phyloP scores from a whole-genome alignment of 2,797 vertebrate species.

The Schizothorax lantsangensis region DNA sequence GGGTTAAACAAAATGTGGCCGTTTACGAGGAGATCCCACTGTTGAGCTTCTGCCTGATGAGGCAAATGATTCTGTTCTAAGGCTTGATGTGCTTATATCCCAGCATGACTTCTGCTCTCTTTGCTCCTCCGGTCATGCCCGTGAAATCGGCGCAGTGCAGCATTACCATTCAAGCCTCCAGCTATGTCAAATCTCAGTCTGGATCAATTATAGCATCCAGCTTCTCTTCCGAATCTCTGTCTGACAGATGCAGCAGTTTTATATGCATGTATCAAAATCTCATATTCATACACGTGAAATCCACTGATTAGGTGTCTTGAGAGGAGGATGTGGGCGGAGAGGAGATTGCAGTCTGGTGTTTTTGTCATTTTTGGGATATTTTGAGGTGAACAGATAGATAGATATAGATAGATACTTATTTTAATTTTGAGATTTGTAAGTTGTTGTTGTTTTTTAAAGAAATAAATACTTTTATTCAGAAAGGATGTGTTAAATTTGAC shows the following conservation, averaged over 20 bases:
- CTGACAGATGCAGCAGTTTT: slow-evolving; percentile 29
- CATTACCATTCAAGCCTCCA: slow-evolving; percentile 62
- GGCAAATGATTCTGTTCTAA: slow-evolving; percentile 77
- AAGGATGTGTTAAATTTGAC: neutral
- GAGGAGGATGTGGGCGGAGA: neutral
- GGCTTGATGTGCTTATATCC: slow-evolving; percentile 74
- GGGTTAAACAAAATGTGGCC: slow-evolving; percentile 56
- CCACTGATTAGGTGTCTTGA: slow-evolving; percentile 36
- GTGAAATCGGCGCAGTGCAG: slow-evolving; percentile 32
- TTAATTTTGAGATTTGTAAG: neutral
- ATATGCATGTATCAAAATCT: slow-evolving; percentile 38
- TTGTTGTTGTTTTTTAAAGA: neutral
- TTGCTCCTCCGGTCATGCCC: slow-evolving; percentile 63
- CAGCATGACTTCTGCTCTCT: slow-evolving; percentile 71
- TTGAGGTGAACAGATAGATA: neutral
- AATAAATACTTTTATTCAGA: neutral
- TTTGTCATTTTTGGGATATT: slow-evolving; percentile 6
- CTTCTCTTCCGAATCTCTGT: slow-evolving; percentile 35
- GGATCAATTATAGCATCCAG: slow-evolving; percentile 30
- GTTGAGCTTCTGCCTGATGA: slow-evolving; percentile 66
- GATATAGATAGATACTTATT: neutral
- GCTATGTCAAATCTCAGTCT: slow-evolving; percentile 40
- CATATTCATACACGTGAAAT: slow-evolving; percentile 24
- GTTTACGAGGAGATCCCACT: slow-evolving; percentile 69
- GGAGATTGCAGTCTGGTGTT: neutral